These are phyloP conservation scores for Sphenodon punctatus DNA, from an alignment of 2,797 vertebrate species.

Conservation along the genomic window DNA sequence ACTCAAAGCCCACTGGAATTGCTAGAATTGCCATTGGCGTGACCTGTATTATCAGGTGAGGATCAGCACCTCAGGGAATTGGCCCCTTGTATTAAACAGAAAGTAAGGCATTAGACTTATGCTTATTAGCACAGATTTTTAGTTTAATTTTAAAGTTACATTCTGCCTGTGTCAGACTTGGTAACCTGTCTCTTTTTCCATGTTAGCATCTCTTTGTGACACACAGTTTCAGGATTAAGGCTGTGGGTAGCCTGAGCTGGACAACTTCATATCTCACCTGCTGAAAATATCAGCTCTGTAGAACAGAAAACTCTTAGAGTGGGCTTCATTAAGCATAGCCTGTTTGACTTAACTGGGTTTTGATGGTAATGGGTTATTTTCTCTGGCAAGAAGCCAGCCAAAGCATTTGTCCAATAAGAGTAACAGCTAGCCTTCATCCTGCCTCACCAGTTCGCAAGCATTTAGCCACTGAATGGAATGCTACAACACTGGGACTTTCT, in stretches of 20 bases:
- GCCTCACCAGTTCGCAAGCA: neutral
- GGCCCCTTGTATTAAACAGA: too few relatives aligned
- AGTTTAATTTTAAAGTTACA: too few relatives aligned
- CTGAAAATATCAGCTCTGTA: conserved; percentile 68
- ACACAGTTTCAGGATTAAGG: neutral
- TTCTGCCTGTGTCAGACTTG: too few relatives aligned
- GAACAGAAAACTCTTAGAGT: conserved; percentile 56
- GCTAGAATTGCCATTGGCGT: too few relatives aligned
- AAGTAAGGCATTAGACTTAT: too few relatives aligned
- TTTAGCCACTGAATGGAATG: conserved; percentile 45
- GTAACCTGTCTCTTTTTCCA: neutral
- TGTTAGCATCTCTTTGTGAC: neutral
- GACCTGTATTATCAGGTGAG: too few relatives aligned
- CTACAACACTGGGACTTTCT: neutral
- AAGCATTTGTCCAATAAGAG: conserved; percentile 49
- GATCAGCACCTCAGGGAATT: too few relatives aligned
- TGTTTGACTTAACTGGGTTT: conserved; percentile 70
- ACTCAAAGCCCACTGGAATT: neutral
- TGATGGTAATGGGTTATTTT: conserved; percentile 71
- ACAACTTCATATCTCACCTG: conserved; percentile 77
- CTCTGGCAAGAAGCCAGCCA: conserved; percentile 59
- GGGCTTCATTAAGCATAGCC: conserved; percentile 68
- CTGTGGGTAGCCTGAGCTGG: conserved; percentile 63
- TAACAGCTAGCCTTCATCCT: conserved; percentile 43
- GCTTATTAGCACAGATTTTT: too few relatives aligned